These are phyloP conservation scores for Oxycera nigricornis DNA, from an alignment of 2,888 invertebrate genomes.

Conservation along the genomic window DNA sequence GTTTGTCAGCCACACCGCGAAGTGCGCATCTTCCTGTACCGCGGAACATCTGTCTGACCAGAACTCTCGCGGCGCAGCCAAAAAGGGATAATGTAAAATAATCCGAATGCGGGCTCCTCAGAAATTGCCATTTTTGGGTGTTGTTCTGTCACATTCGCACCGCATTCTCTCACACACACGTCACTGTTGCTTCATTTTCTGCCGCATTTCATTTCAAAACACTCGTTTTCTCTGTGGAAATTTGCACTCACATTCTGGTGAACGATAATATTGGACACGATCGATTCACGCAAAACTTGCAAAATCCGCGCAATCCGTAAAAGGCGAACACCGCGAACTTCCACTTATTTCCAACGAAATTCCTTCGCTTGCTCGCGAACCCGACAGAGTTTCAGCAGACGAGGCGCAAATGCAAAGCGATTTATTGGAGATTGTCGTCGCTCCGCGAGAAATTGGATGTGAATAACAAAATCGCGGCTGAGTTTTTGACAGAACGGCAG, in stretches of 20 bases:
- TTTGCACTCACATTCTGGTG: constrained; percentile 35
- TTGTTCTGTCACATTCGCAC: constrained; percentile 39
- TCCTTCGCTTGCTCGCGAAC: constrained; percentile 25
- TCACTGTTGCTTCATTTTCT: constrained; percentile 43
- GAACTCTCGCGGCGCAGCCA: constrained; percentile 1
- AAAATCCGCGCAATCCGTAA: constrained; percentile 35
- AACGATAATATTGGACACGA: constrained; percentile 19
- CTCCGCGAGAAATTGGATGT: not conserved
- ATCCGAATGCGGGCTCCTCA: constrained; percentile 26
- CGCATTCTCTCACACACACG: constrained; percentile 43
- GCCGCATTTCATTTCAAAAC: constrained; percentile 29
- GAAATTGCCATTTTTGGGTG: constrained; percentile 44
- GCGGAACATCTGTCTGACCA: not conserved
- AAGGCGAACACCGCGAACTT: constrained; percentile 28
- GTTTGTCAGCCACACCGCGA: constrained; percentile 24
- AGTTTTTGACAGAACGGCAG: constrained; percentile 26
- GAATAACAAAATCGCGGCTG: constrained; percentile 21
- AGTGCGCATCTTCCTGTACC: not conserved
- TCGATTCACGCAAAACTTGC: constrained; percentile 10
- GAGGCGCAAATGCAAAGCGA: constrained; percentile 29
- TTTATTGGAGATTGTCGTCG: constrained; percentile 26
- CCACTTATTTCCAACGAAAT: constrained; percentile 15
- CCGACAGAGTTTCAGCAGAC: constrained; percentile 16
- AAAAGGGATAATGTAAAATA: constrained; percentile 25
- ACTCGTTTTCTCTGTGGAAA: constrained; percentile 37